Evolutionary conservation across 2,888 invertebrate genomes (phyloP).

Genomic region (Tinea semifulvella): DNA sequence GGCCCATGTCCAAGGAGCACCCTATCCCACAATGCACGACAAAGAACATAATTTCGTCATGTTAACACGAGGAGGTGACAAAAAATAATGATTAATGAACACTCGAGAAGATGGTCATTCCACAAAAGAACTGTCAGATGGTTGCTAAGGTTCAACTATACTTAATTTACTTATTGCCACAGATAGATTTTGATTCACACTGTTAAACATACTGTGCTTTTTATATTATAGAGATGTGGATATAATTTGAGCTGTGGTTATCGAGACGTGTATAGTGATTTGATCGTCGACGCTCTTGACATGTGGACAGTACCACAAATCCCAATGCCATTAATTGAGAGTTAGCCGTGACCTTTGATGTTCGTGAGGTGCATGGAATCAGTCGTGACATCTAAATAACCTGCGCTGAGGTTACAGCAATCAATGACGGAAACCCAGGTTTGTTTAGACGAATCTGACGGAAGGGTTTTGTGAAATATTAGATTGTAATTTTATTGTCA

Average conservation of each 20-base stretch:
- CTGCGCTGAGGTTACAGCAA: slow-evolving; percentile 46
- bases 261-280: slow-evolving; percentile 12
- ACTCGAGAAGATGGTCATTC: slow-evolving; percentile 26
- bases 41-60: slow-evolving; percentile 59
- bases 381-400: slow-evolving; percentile 60
- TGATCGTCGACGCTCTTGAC: slow-evolving; percentile 23
- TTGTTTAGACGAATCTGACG: slow-evolving; percentile 33
- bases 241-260: background rate
- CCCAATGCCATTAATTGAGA: slow-evolving; percentile 32
- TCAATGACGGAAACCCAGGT: slow-evolving; percentile 52
- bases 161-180: background rate
- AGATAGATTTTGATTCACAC: background rate
- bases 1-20: slow-evolving; percentile 47
- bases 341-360: slow-evolving; percentile 51
- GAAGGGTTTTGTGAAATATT: slow-evolving; percentile 38
- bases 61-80: slow-evolving; percentile 53
- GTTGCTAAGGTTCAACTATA: background rate
- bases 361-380: slow-evolving; percentile 45
- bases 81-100: slow-evolving; percentile 59
- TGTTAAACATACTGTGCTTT: background rate
- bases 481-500: slow-evolving; percentile 15
- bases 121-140: slow-evolving; percentile 48
- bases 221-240: background rate
- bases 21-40: slow-evolving; percentile 38
- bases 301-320: slow-evolving; percentile 33